Evolutionary conservation across 2,888 invertebrate genomes (phyloP), one percentile per base, ranked within the genome.

Genomic region (Deilephila elpenor): DNA sequence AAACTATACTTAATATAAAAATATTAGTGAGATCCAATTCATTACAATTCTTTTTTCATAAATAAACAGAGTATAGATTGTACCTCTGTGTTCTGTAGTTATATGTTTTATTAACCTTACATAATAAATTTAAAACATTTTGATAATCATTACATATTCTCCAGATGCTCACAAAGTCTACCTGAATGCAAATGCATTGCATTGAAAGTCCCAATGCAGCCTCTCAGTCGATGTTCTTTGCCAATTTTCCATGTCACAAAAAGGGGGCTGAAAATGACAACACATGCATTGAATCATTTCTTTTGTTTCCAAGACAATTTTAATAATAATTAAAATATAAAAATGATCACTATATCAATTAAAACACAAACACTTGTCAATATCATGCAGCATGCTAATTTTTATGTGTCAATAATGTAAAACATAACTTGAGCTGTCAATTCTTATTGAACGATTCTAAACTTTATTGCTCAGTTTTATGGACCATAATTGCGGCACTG

Each of bases 231-330:
- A 87, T 98, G 97, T 88, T 99, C 99, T 89, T 98, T 97, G 72
- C 99, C 99, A 88, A 98, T 98, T 94, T 98, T 98, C 99, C 99
- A 99, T 77, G 99, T 99, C 80, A 99, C 99, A 95, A 99, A 99
- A 88, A 99, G 95, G 74, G 99, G 99, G 93, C 98, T 98, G 95
- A 77, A 96, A 95, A 84, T 79, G 80, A 80, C 75, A 75, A 74
- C 20, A 75, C 19, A 64, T 29, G 72, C 60, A 73, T 60, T 59
- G 5, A 59, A 20, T 25, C 17, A 64, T 37, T 72, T 53, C 0
- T 32, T 56, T 56, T 72, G 4, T 70, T 19, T 32, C 56, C 53
- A 25, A 5, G 32, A 29, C 14, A 53, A 29, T 29, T 14, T 19
- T n/a, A 53, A 32, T 53, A 53, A 70, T 4, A 37, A n/a, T 37